Base-by-base conservation (phyloP, 2,888 invertebrate species). In the Mythimna albipuncta region DNA sequence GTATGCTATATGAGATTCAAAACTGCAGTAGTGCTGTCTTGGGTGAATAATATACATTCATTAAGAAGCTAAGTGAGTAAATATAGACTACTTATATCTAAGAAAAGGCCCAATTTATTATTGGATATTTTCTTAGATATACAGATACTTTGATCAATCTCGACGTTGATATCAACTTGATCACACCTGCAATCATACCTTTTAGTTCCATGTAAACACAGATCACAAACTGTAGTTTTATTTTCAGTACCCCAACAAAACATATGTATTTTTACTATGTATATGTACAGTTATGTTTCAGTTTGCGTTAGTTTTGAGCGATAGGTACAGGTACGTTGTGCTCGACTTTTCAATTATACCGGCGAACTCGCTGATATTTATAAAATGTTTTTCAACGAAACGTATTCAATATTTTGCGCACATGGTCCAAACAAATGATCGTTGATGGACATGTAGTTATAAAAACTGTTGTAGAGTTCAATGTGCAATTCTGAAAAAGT, bases 321-420 rank as follows among this genome's bases (percentile, higher is more conserved):
- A 68, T 69, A 47, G 47, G 47, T 47, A 72, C 69, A 69, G 58
- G 67, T 79, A 75, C 81, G 80, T 82, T 85, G 85, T 85, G 83
- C 73, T 77, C 82, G 82, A 89, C 83, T 90, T 92, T 92, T 88
- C 92, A 91, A 91, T 92, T 90, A 89, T 80, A 73, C 84, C 83
- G 77, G 78, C 78, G 77, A 77, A 87, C 74, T 83, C 75, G 75
- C 68, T 85, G 82, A 88, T 89, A 84, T 89, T 86, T 85, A 83
- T 81, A 75, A 86, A 85, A 83, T 81, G 62, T 84, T 88, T 84
- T 81, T 73, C 69, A 54, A 69, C 67, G 62, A 59, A 65, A 72
- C 66, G 72, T 72, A 81, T 84, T 84, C 82, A 76, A 85, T 87
- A 81, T 85, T 82, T 77, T 66, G 68, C 77, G 75, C 78, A 75